Base-by-base conservation (phyloP, 35 echinoderm and acorn worm genomes). In the Amphiura filiformis region DNA sequence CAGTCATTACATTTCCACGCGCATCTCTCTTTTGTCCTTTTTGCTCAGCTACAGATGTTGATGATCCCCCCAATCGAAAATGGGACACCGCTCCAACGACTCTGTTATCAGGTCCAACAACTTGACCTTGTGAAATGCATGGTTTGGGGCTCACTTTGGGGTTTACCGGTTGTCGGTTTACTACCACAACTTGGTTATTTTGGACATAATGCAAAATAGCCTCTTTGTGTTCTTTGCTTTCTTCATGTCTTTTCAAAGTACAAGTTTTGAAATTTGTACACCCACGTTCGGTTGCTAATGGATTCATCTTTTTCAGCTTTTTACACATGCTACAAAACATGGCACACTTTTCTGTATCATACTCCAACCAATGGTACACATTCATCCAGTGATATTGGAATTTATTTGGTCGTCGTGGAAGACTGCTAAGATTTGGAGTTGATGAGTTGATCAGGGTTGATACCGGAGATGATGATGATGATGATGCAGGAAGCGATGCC, bases 301-400 rank as follows among this genome's bases (percentile, higher is more conserved):
- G 61, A 70, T 70, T 70, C 26, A n/a, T 18, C 26, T 70, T 70
- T n/a, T 70, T 18, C 3, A 70, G 61, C 3, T 30, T 70, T n/a
- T 23, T 70, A 70, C 61, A 70, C 61, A 70, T 70, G 26, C 61
- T 70, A 23, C 61, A 70, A 70, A 70, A 70, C 61, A 70, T 70
- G 7, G 61, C 9, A 70, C 26, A 23, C 26, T 70, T 70, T 26
- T 70, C 61, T 5, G 61, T 70, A 23, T 70, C 61, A 30, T 70
- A 70, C 26, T 70, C 61, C 3, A 70, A 23, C 61, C 61, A 70
- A n/a, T 70, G 61, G 26, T 70, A 70, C 1, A 70, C 61, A 30
- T 70, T 70, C 61, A 70, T 70, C 61, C 61, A 70, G 28, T 70
- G 61, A 70, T 70, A 70, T n/a, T 70, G 61, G 26, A 70, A 70